phyloP scores from a whole-genome alignment of 2,113 vertebrate species.

The Psittacula cyanocephala region DNA sequence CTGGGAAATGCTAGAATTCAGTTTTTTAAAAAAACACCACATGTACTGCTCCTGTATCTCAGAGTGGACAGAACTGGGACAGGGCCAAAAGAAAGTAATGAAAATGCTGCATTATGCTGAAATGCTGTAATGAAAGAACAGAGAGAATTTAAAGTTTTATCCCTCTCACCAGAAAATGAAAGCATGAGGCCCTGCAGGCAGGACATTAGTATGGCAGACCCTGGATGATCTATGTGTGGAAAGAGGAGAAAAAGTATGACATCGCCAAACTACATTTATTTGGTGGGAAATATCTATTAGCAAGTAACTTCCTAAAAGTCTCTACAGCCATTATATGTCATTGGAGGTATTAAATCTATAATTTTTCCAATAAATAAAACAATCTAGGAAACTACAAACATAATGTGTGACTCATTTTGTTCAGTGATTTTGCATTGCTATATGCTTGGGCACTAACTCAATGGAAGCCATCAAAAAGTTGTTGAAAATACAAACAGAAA shows the following conservation, averaged over 20 bases:
- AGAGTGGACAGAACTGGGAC: conserved; percentile 33
- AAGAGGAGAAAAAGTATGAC: background rate
- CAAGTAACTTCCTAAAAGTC: background rate
- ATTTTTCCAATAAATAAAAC: conserved; percentile 17
- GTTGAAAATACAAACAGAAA: background rate
- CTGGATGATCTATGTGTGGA: background rate
- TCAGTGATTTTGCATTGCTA: background rate
- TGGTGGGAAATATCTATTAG: background rate
- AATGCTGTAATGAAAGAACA: conserved; percentile 11
- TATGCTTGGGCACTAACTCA: background rate
- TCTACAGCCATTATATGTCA: conserved; percentile 9
- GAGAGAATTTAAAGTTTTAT: background rate
- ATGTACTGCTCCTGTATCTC: conserved; percentile 44
- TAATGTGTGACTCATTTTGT: background rate
- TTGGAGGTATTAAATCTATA: conserved; percentile 5
- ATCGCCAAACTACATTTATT: background rate
- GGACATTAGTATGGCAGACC: background rate
- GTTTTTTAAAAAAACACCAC: background rate
- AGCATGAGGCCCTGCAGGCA: background rate
- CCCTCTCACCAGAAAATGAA: background rate
- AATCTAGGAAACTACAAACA: background rate
- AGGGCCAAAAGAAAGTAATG: background rate
- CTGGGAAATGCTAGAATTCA: background rate
- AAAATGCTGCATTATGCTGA: background rate
- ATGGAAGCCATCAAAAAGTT: background rate